A percentile compares a stretch with the other conserved stretches of the same genome.
Conservation (phyloP, 2,888 invertebrate species). For the Scrobipalpa atriplicella region DNA sequence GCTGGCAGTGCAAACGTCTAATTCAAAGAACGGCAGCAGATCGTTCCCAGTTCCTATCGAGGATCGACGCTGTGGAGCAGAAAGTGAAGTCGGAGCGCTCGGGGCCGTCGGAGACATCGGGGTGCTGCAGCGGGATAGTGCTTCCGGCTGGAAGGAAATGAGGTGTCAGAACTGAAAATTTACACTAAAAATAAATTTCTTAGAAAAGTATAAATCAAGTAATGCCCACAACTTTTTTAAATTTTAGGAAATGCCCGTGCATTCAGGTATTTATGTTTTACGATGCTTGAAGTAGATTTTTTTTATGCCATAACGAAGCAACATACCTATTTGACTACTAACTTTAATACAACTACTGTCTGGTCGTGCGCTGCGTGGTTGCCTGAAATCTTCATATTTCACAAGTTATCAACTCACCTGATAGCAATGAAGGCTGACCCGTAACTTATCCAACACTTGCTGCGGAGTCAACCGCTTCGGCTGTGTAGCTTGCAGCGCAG, state of each 20-base stretch:
- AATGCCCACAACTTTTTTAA: no score
- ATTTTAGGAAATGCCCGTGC: no score
- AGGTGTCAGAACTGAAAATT: no score
- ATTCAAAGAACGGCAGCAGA: conserved; percentile 90
- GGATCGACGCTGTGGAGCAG: conserved; percentile 71
- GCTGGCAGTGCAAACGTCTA: conserved; percentile 93
- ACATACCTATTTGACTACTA: no score
- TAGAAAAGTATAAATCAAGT: no score
- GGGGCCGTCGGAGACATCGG: conserved; percentile 88
- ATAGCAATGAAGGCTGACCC: conserved; percentile 92
- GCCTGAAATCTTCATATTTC: no score
- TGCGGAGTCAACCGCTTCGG: conserved; percentile 83
- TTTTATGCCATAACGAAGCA: no score
- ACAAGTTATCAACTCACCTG: conserved; percentile 73
- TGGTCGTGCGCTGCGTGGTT: no score
- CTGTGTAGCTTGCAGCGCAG: conserved; percentile 79
- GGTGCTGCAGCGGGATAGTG: conserved; percentile 91
- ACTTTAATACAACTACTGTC: no score
- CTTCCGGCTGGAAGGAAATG: conserved; percentile 85
- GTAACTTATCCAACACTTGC: conserved; percentile 89
- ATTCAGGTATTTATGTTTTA: no score
- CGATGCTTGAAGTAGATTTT: no score
- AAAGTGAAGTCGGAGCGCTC: conserved; percentile 36
- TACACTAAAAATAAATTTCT: no score
- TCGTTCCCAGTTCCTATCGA: conserved; percentile 72